These are phyloP conservation scores for Temnothorax unifasciatus DNA, from an alignment of 2,888 invertebrate species.

Conservation along the genomic window DNA sequence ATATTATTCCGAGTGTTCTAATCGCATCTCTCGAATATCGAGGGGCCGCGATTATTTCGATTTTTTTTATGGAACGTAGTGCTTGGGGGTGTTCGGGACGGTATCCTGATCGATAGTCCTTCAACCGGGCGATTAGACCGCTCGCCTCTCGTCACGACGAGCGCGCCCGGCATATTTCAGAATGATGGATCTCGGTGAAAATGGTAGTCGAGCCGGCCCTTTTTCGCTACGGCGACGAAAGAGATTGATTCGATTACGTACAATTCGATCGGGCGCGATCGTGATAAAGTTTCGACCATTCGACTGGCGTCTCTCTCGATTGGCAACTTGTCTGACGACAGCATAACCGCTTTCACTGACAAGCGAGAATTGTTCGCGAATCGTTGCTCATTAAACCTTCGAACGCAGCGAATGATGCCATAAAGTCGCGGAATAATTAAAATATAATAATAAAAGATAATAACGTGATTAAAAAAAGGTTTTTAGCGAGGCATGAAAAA, in stretches of 20 bases:
- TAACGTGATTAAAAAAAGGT: neutral
- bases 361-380: constrained; percentile 9
- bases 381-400: neutral
- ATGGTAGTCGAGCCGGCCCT: constrained; percentile 29
- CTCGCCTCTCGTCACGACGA: constrained; percentile 29
- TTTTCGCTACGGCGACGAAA: constrained; percentile 39
- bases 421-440: neutral
- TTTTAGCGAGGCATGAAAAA: neutral
- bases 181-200: constrained; percentile 48
- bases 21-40: neutral
- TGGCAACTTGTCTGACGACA: constrained; percentile 33
- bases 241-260: constrained; percentile 54
- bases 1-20: constrained; percentile 1
- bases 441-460: constrained; percentile 3
- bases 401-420: neutral
- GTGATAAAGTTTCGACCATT: constrained; percentile 30
- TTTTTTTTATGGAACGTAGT: constrained; percentile 5
- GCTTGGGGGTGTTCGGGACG: neutral
- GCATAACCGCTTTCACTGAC: neutral
- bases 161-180: constrained; percentile 44
- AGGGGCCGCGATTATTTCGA: constrained; percentile 14
- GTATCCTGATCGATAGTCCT: constrained; percentile 43
- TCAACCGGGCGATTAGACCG: constrained; percentile 45
- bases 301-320: constrained; percentile 37
- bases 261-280: constrained; percentile 22